phyloP scores from a whole-genome alignment of 2,797 vertebrate genomes.

The Oryzias dopingdopingensis region DNA sequence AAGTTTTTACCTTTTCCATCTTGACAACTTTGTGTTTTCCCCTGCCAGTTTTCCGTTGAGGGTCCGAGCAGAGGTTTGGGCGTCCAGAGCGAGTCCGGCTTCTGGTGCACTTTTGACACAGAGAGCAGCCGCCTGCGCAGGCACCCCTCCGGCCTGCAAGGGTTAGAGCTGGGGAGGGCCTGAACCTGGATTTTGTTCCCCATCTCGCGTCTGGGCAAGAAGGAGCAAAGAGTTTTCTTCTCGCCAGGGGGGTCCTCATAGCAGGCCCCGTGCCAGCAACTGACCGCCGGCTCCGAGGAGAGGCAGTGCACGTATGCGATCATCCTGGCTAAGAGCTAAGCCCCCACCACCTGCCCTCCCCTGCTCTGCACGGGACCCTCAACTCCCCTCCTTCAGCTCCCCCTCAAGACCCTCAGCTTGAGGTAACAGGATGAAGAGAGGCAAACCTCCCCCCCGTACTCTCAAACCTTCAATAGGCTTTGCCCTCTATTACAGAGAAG shows the following conservation, averaged over 20 bases:
- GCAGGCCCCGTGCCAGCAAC: conserved; percentile 80
- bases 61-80: conserved; percentile 79
- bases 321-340: conserved; percentile 72
- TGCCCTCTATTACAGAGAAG: conserved; percentile 45
- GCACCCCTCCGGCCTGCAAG: conserved; percentile 66
- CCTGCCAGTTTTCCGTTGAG: conserved; percentile 27
- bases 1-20: conserved; percentile 66
- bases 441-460: conserved; percentile 37
- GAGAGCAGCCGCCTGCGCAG: conserved; percentile 79
- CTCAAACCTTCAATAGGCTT: conserved; percentile 41
- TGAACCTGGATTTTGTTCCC: conserved; percentile 74
- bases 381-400: conserved; percentile 51
- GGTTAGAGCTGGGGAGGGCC: conserved; percentile 54
- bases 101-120: conserved; percentile 79
- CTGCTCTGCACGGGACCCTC: conserved; percentile 39
- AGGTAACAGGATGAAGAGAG: conserved; percentile 39
- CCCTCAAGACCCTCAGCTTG: conserved; percentile 43
- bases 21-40: conserved; percentile 42
- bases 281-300: conserved; percentile 77
- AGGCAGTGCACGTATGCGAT: conserved; percentile 84
- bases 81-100: conserved; percentile 81
- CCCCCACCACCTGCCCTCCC: conserved; percentile 47
- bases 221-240: conserved; percentile 71
- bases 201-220: conserved; percentile 71
- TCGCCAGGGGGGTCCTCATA: conserved; percentile 74